Evolutionary conservation across 2,888 invertebrate species (phyloP).

Genomic region (Paralinhomoeus sp.): DNA sequence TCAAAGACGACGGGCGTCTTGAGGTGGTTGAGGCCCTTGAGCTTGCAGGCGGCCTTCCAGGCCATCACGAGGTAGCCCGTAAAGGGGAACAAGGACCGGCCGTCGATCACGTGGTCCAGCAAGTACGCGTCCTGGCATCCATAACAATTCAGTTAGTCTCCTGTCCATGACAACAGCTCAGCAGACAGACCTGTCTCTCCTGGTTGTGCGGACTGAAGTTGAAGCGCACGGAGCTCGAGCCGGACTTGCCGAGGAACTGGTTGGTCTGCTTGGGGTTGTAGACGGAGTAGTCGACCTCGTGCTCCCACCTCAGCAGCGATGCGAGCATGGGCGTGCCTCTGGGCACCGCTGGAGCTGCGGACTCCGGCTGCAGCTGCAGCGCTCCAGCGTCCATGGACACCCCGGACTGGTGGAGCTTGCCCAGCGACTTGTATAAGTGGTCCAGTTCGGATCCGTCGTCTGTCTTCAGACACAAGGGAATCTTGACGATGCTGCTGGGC

Average conservation of each 20-base stretch:
- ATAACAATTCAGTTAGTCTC: too few relatives aligned
- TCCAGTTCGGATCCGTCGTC: neutral
- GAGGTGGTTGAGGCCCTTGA: constrained; percentile 19
- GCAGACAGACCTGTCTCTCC: neutral
- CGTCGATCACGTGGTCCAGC: constrained; percentile 50
- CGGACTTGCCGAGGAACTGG: constrained; percentile 41
- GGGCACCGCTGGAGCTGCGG: constrained; percentile 56
- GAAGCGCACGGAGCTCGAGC: constrained; percentile 23
- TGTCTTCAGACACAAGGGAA: constrained; percentile 58
- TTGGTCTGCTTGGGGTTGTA: constrained; percentile 39
- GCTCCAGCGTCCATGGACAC: constrained; percentile 47
- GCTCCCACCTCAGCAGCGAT: constrained; percentile 66
- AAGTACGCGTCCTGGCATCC: constrained; percentile 20
- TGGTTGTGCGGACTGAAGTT: constrained; percentile 1
- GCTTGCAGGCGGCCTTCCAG: constrained; percentile 31
- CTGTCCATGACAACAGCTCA: too few relatives aligned
- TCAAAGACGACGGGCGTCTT: constrained; percentile 61
- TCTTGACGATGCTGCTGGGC: constrained; percentile 45
- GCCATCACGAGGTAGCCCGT: constrained; percentile 51
- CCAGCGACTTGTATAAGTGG: constrained; percentile 37
- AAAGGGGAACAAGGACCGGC: constrained; percentile 66
- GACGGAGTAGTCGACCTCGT: constrained; percentile 60
- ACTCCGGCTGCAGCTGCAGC: constrained; percentile 52
- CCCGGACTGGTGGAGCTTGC: constrained; percentile 61
- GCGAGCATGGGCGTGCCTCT: constrained; percentile 61